Evolutionary conservation across 2,113 vertebrate species (phyloP).

Genomic region (Vicugna pacos): DNA sequence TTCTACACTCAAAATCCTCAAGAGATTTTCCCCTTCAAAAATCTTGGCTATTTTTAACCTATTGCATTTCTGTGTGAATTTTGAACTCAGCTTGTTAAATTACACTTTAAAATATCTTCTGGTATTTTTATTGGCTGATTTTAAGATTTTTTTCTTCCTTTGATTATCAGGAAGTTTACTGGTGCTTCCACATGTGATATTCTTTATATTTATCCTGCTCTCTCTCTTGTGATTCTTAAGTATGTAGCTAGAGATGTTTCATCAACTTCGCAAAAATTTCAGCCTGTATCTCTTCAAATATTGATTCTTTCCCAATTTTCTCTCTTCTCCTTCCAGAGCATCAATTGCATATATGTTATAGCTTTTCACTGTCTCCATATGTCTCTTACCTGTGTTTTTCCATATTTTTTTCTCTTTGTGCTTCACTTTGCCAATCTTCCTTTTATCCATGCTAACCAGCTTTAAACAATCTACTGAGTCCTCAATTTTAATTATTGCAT

Average conservation of each 20-base stretch:
- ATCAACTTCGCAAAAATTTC: background rate
- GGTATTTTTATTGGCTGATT: background rate
- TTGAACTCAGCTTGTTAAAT: background rate
- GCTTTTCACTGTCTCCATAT: background rate
- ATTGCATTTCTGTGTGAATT: background rate
- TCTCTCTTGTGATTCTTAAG: background rate
- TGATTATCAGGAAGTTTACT: background rate
- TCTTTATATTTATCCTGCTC: background rate
- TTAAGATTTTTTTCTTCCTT: background rate
- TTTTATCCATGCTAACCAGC: background rate
- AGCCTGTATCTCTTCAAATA: background rate
- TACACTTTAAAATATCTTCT: background rate
- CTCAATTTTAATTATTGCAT: background rate
- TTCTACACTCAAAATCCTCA: background rate
- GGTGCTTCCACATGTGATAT: background rate
- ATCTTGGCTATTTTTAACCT: background rate
- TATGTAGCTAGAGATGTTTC: background rate
- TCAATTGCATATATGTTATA: background rate
- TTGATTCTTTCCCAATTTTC: background rate
- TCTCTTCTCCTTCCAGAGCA: background rate
- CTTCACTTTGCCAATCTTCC: background rate
- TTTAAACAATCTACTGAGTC: background rate
- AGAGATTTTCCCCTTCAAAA: background rate
- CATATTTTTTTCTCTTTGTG: background rate
- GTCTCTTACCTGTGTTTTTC: background rate